Base-by-base conservation (phyloP, 2,888 invertebrate genomes). In the Spisula solida region DNA sequence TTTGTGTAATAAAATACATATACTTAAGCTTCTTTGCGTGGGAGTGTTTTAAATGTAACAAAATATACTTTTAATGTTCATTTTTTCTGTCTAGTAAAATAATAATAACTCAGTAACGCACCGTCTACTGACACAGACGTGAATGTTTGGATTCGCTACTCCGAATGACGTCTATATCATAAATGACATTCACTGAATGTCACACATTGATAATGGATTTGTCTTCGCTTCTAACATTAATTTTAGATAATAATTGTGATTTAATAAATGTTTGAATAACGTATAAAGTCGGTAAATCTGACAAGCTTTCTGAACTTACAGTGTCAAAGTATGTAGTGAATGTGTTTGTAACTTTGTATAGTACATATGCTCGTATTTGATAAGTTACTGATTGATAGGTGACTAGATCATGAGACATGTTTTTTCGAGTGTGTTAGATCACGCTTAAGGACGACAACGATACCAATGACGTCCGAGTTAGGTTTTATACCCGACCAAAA, bases 211-310 rank as follows among this genome's bases (percentile, higher is more conserved):
- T 56, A 6, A 56, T 20, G 56, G 20, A 16, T 16, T 56, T 56
- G 56, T 56, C 56, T 56, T 56, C 56, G n/a, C n/a, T 56, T 56
- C n/a, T 2, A 25, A 66, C 25, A 25, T 8, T 1, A 66, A 25
- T 25, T 25, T 66, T 10, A 25, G n/a, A 66, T 66, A 66, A n/a
- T n/a, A 66, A 66, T 66, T 66, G 60, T 66, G 60, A 66, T 66
- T 66, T n/a, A n/a, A 66, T 66, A n/a, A 66, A 66, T 25, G 60
- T 10, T 66, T 66, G 60, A 66, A 25, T 66, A 25, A 66, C 60
- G 25, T 66, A 20, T 66, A 66, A 25, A 25, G 41, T 66, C n/a
- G 60, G n/a, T n/a, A 25, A 25, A 66, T 66, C 10, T 66, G n/a
- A 25, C 60, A n/a, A 12, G 10, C 25, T n/a, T 66, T 25, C 10